Base-by-base conservation (phyloP, 1,140 invertebrate species). In the Eriocheir sinensis region DNA sequence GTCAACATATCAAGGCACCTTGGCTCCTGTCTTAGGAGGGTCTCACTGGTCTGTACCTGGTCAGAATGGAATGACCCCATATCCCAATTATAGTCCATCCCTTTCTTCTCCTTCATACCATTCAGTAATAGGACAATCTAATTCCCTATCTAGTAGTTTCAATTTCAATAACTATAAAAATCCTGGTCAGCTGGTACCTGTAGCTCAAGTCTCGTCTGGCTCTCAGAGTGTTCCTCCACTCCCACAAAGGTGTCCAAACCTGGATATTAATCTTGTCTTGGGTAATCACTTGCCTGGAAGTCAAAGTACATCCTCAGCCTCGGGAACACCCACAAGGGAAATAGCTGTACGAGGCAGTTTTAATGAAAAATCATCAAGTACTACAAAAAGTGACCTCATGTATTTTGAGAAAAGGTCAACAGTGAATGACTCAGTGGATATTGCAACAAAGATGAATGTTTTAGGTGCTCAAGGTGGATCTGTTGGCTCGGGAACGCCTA, bases 391-490 rank as follows among this genome's bases (percentile, higher is more conserved):
- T 44, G 95, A 95, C 93, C 88, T 96, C 79, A 95, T 95, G 21
- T 95, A 95, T 40, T 93, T 96, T 34, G 95, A 88, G 2, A 85
- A 53, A 41, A 92, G 91, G 21, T 80, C 48, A 17, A 15, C 44
- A 32, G 86, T 85, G 48, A 92, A 40, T 32, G 89, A 93, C 40
- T 21, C 83, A 21, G 36, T 36, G 53, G 93, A 91, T 80, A 34
- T 30, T 48, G 92, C 44, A 94, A 92, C 86, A 80, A 95, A 79
- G 48, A 88, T 38, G n/a, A 96, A 91, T 88, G 48, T 96, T 34
- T 95, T 96, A 95, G 95, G 95, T 89, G n/a, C n/a, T 88, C 80
- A 44, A 32, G 91, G 92, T 95, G 72, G 92, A 40, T 89, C 83
- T 27, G 85, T 80, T 12, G 21, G 27, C 79, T 83, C 85, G 8